phyloP scores from a whole-genome alignment of 2,888 invertebrate genomes.

The Drosophila suboccidentalis region DNA sequence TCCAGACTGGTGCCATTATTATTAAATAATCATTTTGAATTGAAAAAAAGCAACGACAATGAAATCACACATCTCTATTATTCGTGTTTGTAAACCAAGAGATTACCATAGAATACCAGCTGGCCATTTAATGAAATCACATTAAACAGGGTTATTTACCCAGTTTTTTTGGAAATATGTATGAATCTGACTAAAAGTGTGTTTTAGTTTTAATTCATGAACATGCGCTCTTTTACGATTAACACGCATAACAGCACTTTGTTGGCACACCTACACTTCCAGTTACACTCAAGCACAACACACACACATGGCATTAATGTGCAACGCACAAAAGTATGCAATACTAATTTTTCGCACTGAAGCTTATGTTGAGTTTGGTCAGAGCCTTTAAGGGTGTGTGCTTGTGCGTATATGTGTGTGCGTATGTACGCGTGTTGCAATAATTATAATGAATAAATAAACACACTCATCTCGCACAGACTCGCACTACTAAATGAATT shows the following conservation, averaged over 20 bases:
- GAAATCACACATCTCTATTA: no score
- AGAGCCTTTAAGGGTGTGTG: neutral
- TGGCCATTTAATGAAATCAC: neutral
- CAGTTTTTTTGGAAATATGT: slow-evolving; percentile 3
- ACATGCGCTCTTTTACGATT: slow-evolving; percentile 4
- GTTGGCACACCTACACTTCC: slow-evolving; percentile 3
- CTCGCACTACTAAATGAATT: slow-evolving; percentile 17
- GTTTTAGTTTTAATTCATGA: slow-evolving; percentile 39
- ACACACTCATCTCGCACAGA: slow-evolving; percentile 16
- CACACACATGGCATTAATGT: slow-evolving; percentile 27
- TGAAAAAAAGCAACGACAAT: no score
- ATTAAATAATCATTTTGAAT: no score
- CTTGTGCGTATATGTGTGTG: slow-evolving; percentile 10
- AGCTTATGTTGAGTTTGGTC: slow-evolving; percentile 13
- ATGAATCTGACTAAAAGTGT: slow-evolving; percentile 35
- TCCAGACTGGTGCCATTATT: no score
- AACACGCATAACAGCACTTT: slow-evolving; percentile 13
- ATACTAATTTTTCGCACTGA: slow-evolving; percentile 59
- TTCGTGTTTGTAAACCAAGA: no score
- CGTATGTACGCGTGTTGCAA: slow-evolving; percentile 10
- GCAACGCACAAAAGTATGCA: slow-evolving; percentile 50
- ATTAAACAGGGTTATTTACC: slow-evolving; percentile 1
- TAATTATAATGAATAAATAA: slow-evolving; percentile 45
- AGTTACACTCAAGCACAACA: neutral
- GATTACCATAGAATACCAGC: neutral